Evolutionary conservation across 2,888 invertebrate species (phyloP).

Genomic region (Achlya flavicornis): DNA sequence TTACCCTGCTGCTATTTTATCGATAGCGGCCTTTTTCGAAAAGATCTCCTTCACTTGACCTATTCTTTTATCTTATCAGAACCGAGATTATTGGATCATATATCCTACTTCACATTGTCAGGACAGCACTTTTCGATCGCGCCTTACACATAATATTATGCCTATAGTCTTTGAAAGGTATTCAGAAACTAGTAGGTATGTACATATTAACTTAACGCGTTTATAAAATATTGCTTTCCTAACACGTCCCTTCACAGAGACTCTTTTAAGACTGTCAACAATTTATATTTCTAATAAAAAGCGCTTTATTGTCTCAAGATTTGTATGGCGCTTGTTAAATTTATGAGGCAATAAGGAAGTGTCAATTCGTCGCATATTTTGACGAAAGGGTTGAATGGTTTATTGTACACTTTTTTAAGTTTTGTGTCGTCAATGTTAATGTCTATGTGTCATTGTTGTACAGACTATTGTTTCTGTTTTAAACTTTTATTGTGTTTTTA

Average conservation of each 20-base stretch:
- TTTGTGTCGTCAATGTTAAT: constrained; percentile 60
- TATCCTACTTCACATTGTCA: background rate
- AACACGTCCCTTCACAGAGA: constrained; percentile 38
- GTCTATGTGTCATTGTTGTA: constrained; percentile 66
- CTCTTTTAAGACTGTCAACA: constrained; percentile 36
- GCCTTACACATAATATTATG: background rate
- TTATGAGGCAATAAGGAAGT: constrained; percentile 82
- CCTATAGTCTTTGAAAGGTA: background rate
- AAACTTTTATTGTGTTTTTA: constrained; percentile 71
- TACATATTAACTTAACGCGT: background rate
- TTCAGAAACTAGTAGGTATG: background rate
- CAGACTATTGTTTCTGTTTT: constrained; percentile 66
- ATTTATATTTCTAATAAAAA: constrained; percentile 42
- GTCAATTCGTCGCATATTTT: constrained; percentile 71
- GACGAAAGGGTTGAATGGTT: constrained; percentile 80
- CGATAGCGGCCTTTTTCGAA: background rate
- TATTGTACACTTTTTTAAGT: constrained; percentile 71
- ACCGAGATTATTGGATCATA: background rate
- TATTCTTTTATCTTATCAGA: background rate
- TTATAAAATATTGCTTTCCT: constrained; percentile 26
- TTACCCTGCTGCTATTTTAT: background rate
- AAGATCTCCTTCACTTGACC: background rate
- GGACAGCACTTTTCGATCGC: background rate
- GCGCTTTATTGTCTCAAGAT: constrained; percentile 48
- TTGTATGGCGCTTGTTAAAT: constrained; percentile 67